Evolutionary conservation across 2,113 vertebrate species (phyloP), one percentile per base, ranked within the genome.

Genomic region (Serranochromis macrocephalus): DNA sequence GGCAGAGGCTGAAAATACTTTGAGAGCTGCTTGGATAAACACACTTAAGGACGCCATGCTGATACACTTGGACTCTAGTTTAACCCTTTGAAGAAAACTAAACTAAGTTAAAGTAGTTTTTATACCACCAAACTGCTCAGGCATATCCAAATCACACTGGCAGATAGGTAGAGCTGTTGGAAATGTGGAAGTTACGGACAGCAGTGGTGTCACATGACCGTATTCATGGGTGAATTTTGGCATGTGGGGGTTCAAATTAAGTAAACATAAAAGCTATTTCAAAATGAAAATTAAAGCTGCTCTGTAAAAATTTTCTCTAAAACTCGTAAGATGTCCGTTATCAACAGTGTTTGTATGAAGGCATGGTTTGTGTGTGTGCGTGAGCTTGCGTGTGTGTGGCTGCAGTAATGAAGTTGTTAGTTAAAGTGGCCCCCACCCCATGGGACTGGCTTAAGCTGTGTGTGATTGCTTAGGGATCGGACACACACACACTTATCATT

Each of bases 361-460:
- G 8, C 33, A 57, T 79, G 87, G 40, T 83, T 29, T 80, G 84
- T 88, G 89, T 51, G 84, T 63, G 88, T 83, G 85, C 78, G 31
- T 81, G 68, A 80, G 75, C 68, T 82, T 82, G 38, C 49, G 54
- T 91, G 83, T 86, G 87, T 88, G 91, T 83, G 84, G 92, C 92
- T 88, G 94, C 92, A 94, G 93, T 96, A 96, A 96, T 96, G 93
- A 96, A 96, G 96, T 96, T 96, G 95, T 96, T 96, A 95, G 94
- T 96, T 96, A 96, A 95, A 96, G 93, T 95, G 94, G 90, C 91
- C 91, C 93, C 89, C 93, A 85, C 91, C 95, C 93, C 95, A 90
- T 75, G 95, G 95, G 96, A 96, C 91, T 87, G 82, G 92, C 94
- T 96, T 96, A 96, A 96, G 95, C 95, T 94, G 94, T 94, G 93